phyloP scores from a whole-genome alignment of 2,797 vertebrate species.

The Myotis planiceps region DNA sequence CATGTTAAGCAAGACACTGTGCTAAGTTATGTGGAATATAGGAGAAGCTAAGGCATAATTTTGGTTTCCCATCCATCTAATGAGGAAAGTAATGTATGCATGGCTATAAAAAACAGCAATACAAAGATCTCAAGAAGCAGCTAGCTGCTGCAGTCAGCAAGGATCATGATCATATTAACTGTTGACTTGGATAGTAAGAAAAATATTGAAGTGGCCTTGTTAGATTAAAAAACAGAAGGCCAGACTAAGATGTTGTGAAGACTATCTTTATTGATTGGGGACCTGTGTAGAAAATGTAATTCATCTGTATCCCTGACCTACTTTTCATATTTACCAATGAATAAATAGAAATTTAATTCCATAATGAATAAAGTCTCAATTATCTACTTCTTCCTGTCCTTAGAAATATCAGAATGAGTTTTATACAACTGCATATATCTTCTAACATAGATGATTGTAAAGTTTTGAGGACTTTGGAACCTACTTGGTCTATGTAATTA shows the following conservation, averaged over 20 bases:
- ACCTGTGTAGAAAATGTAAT: not conserved
- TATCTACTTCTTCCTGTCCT: not conserved
- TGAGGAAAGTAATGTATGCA: not conserved
- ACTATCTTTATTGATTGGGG: not conserved
- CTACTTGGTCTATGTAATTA: not conserved
- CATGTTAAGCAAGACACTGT: not conserved
- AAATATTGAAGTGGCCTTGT: not conserved
- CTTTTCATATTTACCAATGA: not conserved
- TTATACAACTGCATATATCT: not conserved
- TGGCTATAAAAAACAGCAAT: not conserved
- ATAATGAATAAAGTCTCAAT: not conserved
- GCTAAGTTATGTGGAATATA: not conserved
- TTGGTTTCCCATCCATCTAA: not conserved
- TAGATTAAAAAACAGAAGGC: not conserved
- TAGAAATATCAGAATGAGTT: not conserved
- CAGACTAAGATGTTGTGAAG: not conserved
- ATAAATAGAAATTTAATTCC: slow-evolving; percentile 4
- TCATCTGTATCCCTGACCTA: not conserved
- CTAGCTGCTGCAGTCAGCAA: not conserved
- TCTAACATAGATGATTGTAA: not conserved
- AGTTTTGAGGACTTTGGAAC: not conserved
- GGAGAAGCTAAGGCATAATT: not conserved
- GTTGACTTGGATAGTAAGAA: not conserved
- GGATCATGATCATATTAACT: not conserved
- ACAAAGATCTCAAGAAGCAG: not conserved